Conservation (phyloP, 2,797 vertebrate species). For the Pseudochirops corinnae region DNA sequence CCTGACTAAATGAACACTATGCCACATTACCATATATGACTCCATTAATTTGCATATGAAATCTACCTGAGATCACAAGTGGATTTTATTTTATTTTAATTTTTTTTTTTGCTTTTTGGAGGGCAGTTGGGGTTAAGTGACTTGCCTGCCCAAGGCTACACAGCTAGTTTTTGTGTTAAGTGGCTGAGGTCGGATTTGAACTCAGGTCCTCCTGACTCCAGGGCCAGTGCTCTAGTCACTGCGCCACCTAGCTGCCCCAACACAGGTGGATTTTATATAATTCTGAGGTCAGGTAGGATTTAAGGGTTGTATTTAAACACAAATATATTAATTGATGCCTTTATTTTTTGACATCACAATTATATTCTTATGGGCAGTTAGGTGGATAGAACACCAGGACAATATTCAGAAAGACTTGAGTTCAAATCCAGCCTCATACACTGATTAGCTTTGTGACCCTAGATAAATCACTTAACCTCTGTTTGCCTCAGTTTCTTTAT, state of each 20-base stretch:
- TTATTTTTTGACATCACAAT: neutral
- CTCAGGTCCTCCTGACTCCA: too few relatives aligned
- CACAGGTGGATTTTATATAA: neutral
- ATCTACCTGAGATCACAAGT: neutral
- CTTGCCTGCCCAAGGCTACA: too few relatives aligned
- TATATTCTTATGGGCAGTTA: neutral
- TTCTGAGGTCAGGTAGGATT: neutral
- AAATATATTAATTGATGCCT: neutral
- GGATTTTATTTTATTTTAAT: neutral
- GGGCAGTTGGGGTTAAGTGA: too few relatives aligned
- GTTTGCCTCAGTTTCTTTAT: neutral
- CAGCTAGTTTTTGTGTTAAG: too few relatives aligned
- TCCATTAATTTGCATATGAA: neutral
- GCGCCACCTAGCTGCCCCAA: too few relatives aligned
- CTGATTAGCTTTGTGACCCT: neutral
- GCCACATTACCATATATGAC: neutral
- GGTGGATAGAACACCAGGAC: neutral
- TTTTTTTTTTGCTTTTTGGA: too few relatives aligned
- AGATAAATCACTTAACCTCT: neutral
- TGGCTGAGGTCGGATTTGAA: too few relatives aligned
- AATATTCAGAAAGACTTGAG: neutral
- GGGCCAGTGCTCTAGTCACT: too few relatives aligned
- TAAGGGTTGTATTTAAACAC: neutral
- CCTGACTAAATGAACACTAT: neutral
- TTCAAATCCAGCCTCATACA: neutral